Evolutionary conservation across 2,113 vertebrate species (phyloP).

Genomic region (Pardalotus punctatus): DNA sequence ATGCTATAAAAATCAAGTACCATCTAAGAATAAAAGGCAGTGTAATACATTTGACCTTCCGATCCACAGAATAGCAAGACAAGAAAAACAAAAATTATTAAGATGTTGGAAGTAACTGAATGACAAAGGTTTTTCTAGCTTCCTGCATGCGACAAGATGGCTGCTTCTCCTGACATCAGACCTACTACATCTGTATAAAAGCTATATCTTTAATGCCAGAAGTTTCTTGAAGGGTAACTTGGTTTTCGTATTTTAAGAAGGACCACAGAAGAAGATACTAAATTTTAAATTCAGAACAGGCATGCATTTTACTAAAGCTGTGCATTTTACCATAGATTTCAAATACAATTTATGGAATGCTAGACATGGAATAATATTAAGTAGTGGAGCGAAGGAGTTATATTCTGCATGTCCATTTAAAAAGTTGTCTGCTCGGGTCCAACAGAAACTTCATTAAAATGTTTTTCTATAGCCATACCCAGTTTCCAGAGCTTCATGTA

Average conservation of each 20-base stretch:
- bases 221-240: background rate
- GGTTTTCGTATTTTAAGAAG: background rate
- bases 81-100: background rate
- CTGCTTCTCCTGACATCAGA: background rate
- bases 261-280: background rate
- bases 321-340: background rate
- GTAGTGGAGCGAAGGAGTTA: background rate
- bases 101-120: background rate
- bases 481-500: background rate
- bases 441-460: background rate
- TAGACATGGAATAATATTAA: background rate
- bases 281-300: background rate
- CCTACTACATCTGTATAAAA: background rate
- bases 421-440: background rate
- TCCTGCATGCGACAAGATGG: background rate
- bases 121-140: background rate
- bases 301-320: background rate
- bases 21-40: background rate
- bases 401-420: background rate
- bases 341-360: background rate
- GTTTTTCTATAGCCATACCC: background rate
- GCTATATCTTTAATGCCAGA: rapidly evolving
- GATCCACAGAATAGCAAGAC: background rate
- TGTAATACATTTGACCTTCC: background rate
- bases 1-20: background rate